Base-by-base conservation (phyloP, 2,888 invertebrate genomes). In the Pycnomerus fuliginosus region DNA sequence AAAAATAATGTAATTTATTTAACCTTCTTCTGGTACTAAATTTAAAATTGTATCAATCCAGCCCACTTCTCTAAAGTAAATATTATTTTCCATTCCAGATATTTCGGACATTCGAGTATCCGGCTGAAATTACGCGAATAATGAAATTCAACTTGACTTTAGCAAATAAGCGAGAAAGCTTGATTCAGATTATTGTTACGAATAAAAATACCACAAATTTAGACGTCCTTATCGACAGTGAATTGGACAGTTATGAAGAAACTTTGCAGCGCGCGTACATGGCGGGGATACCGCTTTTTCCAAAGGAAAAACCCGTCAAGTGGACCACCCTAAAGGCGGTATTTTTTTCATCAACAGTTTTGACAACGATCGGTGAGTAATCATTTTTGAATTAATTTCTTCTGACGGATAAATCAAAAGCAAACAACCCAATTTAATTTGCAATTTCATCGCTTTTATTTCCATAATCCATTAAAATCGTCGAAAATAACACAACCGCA, bases 301-400 rank as follows among this genome's bases (percentile, higher is more conserved):
- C 55, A 11, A 60, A 56, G 37, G 64, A 62, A 44, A 60, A 66
- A 27, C 38, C 58, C 12, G 79, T 81, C 55, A 82, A 84, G 63
- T 91, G 91, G 91, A 88, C 84, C 58, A 81, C 85, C 59, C 72
- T 89, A 30, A 89, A 90, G 70, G 86, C 90, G 2, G 85, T 91
- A 25, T 92, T 92, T 73, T 92, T 92, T 68, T 88, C 91, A 8
- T 90, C 91, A 16, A 92, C 92, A 35, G 90, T 93, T 58, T 80
- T 92, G 65, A 92, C 92, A 40, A 93, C 92, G 38, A 92, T 93
- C 72, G 92, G 91, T 90, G 76, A 70, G 58, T 36, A 24, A 33
- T 34, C 23, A 40, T n/a, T n/a, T n/a, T n/a, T n/a, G n/a, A n/a
- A n/a, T n/a, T n/a, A n/a, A n/a, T n/a, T n/a, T n/a, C n/a, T n/a